Evolutionary conservation across 1,140 invertebrate species (phyloP), one percentile per base, ranked within the genome.

Genomic region (Gonioctena quinquepunctata): DNA sequence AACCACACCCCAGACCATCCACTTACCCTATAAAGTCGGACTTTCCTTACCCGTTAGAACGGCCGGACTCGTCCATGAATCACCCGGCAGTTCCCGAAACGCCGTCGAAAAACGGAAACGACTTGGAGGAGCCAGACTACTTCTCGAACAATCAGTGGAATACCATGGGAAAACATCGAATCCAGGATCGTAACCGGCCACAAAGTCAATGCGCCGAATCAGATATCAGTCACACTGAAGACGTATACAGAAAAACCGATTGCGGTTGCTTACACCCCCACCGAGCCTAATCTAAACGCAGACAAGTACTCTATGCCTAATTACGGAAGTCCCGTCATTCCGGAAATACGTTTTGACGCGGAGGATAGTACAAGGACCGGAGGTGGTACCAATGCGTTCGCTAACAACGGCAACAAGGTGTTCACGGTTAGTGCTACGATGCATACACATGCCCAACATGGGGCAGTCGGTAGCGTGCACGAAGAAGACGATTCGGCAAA

Each of bases 41-140:
- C 69, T 90, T 90, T 61, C 89, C 89, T 0, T 90, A 90, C 80
- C 85, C 85, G 0, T 75, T 89, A 4, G 89, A 90, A 77, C 83
- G 85, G 16, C 87, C 88, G 0, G 83, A 85, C 69, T 79, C 83
- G 6, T 76, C 83, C 0, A 66, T 83, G 2, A 68, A 84, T 1
- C 75, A 66, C 5, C 73, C 25, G 25, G 62, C 69, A 0, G 73
- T 83, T 1, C 79, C 77, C 2, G 85, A 86, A 65, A 84, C 80
- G 13, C 83, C 85, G 0, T 54, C 83, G 25, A 74, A 76, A 19
- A 71, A 65, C 19, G 68, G 61, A 11, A 62, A 49, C 22, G 62
- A 49, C 19, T 33, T 69, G 25, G 59, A 68, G 27, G 72, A 75
- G 27, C 66, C 60, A 16, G 67, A 56, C 26, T 60, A 70, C 48